A percentile compares a stretch with the other conserved stretches of the same genome.
These are phyloP conservation scores for Melipona quadrifasciata DNA, from an alignment of 1,140 invertebrate genomes.

Conservation along the genomic window DNA sequence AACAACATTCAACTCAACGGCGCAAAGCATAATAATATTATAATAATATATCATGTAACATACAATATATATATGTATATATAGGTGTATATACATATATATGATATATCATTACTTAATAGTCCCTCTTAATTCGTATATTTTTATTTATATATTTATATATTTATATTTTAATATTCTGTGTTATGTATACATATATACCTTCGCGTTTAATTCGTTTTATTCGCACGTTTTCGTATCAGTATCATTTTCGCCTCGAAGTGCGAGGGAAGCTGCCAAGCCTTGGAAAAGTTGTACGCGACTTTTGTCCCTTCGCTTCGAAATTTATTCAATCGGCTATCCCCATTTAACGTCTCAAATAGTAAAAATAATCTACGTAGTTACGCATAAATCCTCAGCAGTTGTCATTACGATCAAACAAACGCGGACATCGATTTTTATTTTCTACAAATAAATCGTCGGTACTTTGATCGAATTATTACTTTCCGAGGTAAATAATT, in stretches of 20 bases:
- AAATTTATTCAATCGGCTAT: neutral
- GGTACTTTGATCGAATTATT: neutral
- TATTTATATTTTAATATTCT: constrained; percentile 72
- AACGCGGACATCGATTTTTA: neutral
- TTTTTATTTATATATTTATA: constrained; percentile 68
- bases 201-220: constrained; percentile 74
- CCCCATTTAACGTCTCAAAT: neutral
- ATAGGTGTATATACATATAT: constrained; percentile 66
- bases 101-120: constrained; percentile 75
- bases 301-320: neutral
- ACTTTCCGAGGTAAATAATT: neutral
- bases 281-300: neutral
- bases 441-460: neutral
- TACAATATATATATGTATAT: constrained; percentile 69
- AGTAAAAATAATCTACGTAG: neutral
- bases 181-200: constrained; percentile 74
- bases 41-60: constrained; percentile 76
- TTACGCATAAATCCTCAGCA: neutral
- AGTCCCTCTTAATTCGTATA: constrained; percentile 68
- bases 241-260: neutral
- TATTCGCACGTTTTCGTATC: constrained; percentile 36
- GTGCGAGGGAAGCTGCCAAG: neutral
- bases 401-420: neutral
- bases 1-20: constrained; percentile 80
- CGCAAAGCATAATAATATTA: constrained; percentile 78